Conservation (phyloP, 2,888 invertebrate genomes). For the Anticlea derivata region DNA sequence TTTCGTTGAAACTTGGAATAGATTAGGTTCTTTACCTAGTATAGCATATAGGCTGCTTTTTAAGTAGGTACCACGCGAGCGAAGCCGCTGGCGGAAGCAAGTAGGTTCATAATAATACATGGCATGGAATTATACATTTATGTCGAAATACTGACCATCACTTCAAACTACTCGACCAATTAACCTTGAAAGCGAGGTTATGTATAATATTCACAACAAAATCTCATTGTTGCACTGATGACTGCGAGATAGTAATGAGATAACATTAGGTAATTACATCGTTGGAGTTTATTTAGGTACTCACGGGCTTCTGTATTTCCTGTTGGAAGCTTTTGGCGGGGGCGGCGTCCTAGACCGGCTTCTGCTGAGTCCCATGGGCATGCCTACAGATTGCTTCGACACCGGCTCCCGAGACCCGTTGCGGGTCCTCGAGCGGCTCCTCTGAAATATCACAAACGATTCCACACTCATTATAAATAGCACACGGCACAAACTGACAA, state of each 20-base stretch:
- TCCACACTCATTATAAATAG: conserved; percentile 47
- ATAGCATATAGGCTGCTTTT: too few relatives aligned
- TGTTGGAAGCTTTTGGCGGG: conserved; percentile 74
- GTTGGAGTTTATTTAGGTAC: conserved; percentile 29
- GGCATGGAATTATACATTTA: too few relatives aligned
- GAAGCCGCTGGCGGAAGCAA: too few relatives aligned
- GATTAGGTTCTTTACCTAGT: too few relatives aligned
- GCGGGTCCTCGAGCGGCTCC: conserved; percentile 78
- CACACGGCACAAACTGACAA: conserved; percentile 42
- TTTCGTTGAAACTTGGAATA: too few relatives aligned
- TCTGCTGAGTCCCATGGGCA: conserved; percentile 77
- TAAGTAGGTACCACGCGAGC: too few relatives aligned
- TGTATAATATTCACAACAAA: conserved; percentile 40
- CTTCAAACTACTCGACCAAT: conserved; percentile 54
- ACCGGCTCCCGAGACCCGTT: conserved; percentile 78
- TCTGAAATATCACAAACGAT: conserved; percentile 66
- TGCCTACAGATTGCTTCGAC: conserved; percentile 61
- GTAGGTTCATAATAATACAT: too few relatives aligned
- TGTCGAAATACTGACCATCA: conserved; percentile 45
- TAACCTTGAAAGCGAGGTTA: conserved; percentile 75
- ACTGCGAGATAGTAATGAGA: background rate
- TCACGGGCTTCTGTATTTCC: conserved; percentile 81
- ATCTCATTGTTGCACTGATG: conserved; percentile 4
- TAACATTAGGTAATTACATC: background rate
- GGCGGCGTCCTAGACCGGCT: conserved; percentile 82